Percentiles rank a stretch among this genome's conserved stretches.
Conservation (phyloP, 2,888 invertebrate species). For the Drosophila gaucha region DNA sequence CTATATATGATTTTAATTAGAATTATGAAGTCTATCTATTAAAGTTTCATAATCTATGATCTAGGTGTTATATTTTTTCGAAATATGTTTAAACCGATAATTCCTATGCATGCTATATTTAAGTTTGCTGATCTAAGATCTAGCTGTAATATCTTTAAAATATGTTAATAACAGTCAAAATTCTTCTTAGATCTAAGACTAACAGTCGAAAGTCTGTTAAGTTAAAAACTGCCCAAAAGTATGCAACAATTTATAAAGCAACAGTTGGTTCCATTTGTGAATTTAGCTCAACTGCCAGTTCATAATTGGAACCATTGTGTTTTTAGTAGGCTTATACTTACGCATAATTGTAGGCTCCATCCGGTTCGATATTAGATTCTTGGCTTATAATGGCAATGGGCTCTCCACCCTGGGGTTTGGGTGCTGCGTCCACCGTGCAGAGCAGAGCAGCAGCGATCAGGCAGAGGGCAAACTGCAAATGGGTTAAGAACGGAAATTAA, state of each 20-base stretch:
- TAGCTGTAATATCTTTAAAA: background rate
- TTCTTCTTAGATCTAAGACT: no score
- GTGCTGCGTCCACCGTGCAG: slow-evolving; percentile 85
- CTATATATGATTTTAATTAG: no score
- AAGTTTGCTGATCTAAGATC: background rate
- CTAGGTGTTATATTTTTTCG: background rate
- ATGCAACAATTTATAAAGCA: slow-evolving; percentile 18
- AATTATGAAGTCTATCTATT: no score
- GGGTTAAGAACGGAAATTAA: slow-evolving; percentile 54
- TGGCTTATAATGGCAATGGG: slow-evolving; percentile 89
- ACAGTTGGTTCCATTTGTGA: slow-evolving; percentile 8
- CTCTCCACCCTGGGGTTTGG: slow-evolving; percentile 87
- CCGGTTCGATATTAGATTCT: slow-evolving; percentile 89
- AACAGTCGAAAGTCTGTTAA: background rate
- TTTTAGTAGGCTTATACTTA: slow-evolving; percentile 78
- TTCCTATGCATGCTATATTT: background rate
- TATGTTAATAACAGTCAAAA: no score
- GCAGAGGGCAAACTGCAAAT: slow-evolving; percentile 79
- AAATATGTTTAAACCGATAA: background rate
- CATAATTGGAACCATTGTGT: slow-evolving; percentile 1
- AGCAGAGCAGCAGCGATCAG: slow-evolving; percentile 75
- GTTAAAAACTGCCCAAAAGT: slow-evolving; percentile 31
- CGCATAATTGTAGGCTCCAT: slow-evolving; percentile 90
- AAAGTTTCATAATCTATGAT: background rate
- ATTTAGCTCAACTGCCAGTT: background rate